Percentiles rank a stretch among this genome's conserved stretches.
Evolutionary conservation across 2,888 invertebrate genomes (phyloP).

Genomic region (Stegana nigrithorax): DNA sequence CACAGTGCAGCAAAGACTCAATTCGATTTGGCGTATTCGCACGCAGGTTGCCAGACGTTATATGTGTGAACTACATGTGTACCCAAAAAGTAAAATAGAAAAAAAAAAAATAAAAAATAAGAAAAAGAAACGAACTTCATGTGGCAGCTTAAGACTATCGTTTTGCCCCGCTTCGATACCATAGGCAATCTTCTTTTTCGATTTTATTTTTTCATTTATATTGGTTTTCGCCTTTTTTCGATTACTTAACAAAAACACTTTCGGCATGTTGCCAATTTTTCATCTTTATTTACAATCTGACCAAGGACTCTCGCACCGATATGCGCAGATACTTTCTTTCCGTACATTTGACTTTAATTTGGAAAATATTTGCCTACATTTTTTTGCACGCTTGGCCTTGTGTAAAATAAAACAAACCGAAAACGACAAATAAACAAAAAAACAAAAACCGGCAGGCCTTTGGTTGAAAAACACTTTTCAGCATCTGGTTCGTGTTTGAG

Average conservation of each 20-base stretch:
- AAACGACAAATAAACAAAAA: slow-evolving; percentile 3
- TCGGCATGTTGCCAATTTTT: slow-evolving; percentile 11
- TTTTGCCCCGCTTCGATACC: not conserved
- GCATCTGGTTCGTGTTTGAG: not conserved
- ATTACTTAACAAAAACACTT: not conserved
- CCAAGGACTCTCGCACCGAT: not conserved
- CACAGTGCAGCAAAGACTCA: no score
- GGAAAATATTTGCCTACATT: slow-evolving; percentile 9
- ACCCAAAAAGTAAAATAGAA: not conserved
- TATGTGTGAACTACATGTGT: no score
- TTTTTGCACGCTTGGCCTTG: slow-evolving; percentile 1
- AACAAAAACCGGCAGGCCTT: not conserved
- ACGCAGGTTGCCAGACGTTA: no score
- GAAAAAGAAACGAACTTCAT: not conserved
- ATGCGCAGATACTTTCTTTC: not conserved
- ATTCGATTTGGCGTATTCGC: no score
- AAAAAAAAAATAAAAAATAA: not conserved
- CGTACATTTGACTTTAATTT: slow-evolving; percentile 10
- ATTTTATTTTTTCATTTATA: not conserved
- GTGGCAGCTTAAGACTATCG: no score
- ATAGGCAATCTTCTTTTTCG: not conserved
- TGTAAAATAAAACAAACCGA: slow-evolving; percentile 38
- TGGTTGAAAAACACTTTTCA: no score
- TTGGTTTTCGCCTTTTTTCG: no score
- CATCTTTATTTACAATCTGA: slow-evolving; percentile 8